phyloP scores from a whole-genome alignment of 92 coral and sea anemone species.

The Epizoanthus fatuus region DNA sequence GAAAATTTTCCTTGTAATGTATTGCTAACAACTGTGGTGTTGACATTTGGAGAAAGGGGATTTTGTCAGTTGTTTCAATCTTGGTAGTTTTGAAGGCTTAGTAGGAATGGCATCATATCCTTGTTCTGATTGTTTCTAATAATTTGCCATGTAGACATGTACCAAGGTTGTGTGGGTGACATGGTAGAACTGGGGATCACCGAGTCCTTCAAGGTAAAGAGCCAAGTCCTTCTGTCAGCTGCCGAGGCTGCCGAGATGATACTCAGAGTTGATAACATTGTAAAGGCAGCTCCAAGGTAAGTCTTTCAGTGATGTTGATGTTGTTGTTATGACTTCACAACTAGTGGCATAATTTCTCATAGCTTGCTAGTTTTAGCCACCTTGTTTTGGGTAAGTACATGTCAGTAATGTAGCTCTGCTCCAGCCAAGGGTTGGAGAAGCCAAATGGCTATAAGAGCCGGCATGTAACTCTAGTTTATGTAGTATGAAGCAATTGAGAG shows the following conservation, averaged over 20 bases:
- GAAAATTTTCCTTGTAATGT: too few relatives aligned
- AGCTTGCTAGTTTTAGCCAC: not conserved
- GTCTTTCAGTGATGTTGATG: not conserved
- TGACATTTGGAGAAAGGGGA: not conserved
- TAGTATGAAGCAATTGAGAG: too few relatives aligned
- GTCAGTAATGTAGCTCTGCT: too few relatives aligned
- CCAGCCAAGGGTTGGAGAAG: too few relatives aligned
- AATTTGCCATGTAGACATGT: constrained; percentile 78
- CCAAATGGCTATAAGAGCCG: too few relatives aligned
- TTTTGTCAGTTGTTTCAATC: not conserved
- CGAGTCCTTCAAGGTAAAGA: constrained; percentile 96
- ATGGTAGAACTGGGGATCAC: constrained; percentile 97
- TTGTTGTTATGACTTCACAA: not conserved
- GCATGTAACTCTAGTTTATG: too few relatives aligned
- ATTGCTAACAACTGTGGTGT: too few relatives aligned
- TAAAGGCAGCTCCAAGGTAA: constrained; percentile 99
- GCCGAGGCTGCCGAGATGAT: constrained; percentile 99
- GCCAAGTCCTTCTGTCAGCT: constrained; percentile 92
- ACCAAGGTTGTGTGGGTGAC: constrained; percentile 88
- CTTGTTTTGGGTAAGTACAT: not conserved
- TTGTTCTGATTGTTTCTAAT: not conserved
- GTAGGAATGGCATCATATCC: not conserved
- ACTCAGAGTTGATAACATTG: constrained; percentile 95
- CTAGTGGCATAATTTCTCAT: not conserved
- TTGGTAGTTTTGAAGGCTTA: not conserved